phyloP scores from a whole-genome alignment of 2,113 vertebrate genomes.

The Percopsis transmontana region DNA sequence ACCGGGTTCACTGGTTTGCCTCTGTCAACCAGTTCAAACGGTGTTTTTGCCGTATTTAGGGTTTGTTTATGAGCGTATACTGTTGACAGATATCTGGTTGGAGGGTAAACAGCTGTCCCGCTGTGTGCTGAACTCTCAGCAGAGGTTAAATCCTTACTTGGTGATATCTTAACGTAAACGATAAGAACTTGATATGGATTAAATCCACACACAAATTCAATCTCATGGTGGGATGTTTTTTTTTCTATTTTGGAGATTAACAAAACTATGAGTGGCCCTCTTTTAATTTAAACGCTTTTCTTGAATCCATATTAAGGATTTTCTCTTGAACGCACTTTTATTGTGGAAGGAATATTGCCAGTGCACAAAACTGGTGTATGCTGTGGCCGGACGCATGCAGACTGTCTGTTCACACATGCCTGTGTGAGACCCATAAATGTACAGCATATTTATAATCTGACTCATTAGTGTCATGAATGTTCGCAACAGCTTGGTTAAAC shows the following conservation, averaged over 20 bases:
- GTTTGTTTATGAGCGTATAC: slow-evolving; percentile 38
- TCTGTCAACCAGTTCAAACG: too few species aligned
- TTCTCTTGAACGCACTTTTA: slow-evolving; percentile 36
- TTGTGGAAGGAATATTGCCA: slow-evolving; percentile 28
- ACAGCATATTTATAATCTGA: slow-evolving; percentile 18
- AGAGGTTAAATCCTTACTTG: slow-evolving; percentile 35
- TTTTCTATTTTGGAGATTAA: slow-evolving; percentile 1
- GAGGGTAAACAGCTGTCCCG: slow-evolving; percentile 43
- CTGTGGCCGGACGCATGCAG: slow-evolving; percentile 24
- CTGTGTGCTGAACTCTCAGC: slow-evolving; percentile 44
- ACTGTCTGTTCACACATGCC: slow-evolving; percentile 44
- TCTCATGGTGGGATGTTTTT: too few species aligned
- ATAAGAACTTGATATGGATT: too few species aligned
- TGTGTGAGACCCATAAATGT: not conserved
- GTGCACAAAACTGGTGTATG: not conserved
- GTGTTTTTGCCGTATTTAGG: slow-evolving; percentile 29
- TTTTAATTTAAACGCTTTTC: slow-evolving; percentile 38
- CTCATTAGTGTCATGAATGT: slow-evolving; percentile 13
- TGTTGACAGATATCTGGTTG: slow-evolving; percentile 61
- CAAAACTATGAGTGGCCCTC: slow-evolving; percentile 49
- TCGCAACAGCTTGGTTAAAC: slow-evolving; percentile 9
- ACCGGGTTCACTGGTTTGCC: too few species aligned
- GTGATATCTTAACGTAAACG: too few species aligned
- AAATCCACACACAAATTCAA: too few species aligned
- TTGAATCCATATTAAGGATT: slow-evolving; percentile 34